A percentile compares a stretch with the other conserved stretches of the same genome.
phyloP scores from a whole-genome alignment of 64 coral and sea anemone species.

The Pachyseris speciosa region DNA sequence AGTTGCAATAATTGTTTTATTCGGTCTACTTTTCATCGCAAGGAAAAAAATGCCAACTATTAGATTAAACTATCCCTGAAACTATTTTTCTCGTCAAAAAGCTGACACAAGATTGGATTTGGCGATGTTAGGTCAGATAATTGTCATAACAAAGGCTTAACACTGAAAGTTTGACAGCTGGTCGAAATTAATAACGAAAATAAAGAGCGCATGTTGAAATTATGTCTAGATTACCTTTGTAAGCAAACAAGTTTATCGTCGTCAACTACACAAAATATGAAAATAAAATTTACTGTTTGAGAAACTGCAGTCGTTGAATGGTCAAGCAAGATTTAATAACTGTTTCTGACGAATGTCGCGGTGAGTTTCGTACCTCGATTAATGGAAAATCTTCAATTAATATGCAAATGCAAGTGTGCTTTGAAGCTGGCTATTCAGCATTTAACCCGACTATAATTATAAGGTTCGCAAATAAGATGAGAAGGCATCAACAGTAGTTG shows the following conservation, averaged over 20 bases:
- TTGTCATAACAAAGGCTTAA: no score
- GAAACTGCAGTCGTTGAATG: background rate
- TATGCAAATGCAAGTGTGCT: background rate
- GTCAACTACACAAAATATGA: background rate
- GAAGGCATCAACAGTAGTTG: background rate
- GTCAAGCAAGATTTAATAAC: background rate
- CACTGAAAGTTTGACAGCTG: no score
- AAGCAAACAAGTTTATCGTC: no score
- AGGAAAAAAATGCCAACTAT: no score
- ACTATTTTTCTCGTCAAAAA: no score
- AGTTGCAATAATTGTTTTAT: no score
- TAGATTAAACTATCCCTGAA: no score
- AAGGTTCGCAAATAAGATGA: background rate
- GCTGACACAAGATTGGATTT: no score
- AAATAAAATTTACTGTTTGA: background rate
- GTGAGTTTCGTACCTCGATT: background rate
- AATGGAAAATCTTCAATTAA: background rate
- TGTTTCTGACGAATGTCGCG: background rate
- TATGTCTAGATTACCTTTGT: no score
- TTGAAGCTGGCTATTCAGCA: background rate
- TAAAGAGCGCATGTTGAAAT: no score
- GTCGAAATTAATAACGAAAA: no score
- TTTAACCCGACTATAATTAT: background rate
- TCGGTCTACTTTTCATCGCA: background rate
- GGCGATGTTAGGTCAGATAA: no score